These are phyloP conservation scores for Morpho deidamia DNA, from an alignment of 2,888 invertebrate genomes.

Conservation along the genomic window DNA sequence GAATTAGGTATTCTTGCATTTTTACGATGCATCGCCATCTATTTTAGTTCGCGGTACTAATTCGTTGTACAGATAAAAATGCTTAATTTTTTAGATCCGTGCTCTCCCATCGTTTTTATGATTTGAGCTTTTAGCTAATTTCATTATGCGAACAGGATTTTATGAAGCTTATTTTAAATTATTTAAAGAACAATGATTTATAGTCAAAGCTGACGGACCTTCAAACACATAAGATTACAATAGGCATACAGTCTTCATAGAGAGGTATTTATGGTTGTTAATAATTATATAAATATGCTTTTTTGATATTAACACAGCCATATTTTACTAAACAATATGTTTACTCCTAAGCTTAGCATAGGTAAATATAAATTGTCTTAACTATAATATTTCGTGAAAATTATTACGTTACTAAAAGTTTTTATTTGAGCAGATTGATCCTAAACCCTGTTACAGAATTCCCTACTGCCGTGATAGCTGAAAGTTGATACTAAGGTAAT, in stretches of 20 bases:
- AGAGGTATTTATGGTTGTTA: slow-evolving; percentile 72
- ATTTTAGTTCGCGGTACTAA: too few relatives aligned
- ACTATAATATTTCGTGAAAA: slow-evolving; percentile 38
- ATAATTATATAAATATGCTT: slow-evolving; percentile 62
- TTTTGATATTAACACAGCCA: slow-evolving; percentile 77
- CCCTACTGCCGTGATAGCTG: too few relatives aligned
- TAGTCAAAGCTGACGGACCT: neutral
- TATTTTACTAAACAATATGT: slow-evolving; percentile 48
- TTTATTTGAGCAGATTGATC: slow-evolving; percentile 48
- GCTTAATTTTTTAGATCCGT: too few relatives aligned
- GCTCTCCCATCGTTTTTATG: too few relatives aligned
- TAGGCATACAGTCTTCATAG: slow-evolving; percentile 53
- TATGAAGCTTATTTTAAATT: too few relatives aligned
- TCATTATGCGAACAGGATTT: too few relatives aligned
- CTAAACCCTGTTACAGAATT: slow-evolving; percentile 45
- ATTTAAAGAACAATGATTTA: too few relatives aligned
- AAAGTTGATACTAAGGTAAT: too few relatives aligned
- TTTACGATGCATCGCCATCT: too few relatives aligned
- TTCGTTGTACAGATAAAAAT: too few relatives aligned
- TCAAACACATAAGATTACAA: neutral
- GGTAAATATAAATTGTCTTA: slow-evolving; percentile 32
- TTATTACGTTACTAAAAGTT: slow-evolving; percentile 37
- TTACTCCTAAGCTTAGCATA: slow-evolving; percentile 31
- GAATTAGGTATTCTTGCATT: too few relatives aligned
- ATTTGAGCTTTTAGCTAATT: too few relatives aligned